Base-by-base conservation (phyloP, 1,140 invertebrate species). In the Drosophila repleta region DNA sequence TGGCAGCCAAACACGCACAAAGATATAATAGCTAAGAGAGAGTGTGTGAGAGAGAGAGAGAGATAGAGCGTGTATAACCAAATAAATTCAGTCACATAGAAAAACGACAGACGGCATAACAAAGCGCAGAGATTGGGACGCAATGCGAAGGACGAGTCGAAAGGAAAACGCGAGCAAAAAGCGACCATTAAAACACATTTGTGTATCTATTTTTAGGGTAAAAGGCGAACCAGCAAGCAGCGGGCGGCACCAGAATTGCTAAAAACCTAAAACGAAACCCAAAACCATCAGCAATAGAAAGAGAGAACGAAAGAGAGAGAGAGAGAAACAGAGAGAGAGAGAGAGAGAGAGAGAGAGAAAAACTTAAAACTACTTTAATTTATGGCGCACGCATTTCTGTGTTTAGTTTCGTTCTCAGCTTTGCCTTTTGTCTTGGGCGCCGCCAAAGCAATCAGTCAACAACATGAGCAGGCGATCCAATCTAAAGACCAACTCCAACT, bases 291-390 rank as follows among this genome's bases (percentile, higher is more conserved):
- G 21, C 63, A 57, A 32, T 17, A 35, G 6, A 20, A 26, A 24
- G 11, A 48, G 26, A 17, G 24, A 13, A 13, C 55, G 51, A 35
- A 29, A 3, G 15, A 8, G 20, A 66, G 61, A 48, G 48, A 68
- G 39, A 60, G 49, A 71, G 62, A 62, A 72, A 84, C 82, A 24
- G 24, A 5, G 8, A 13, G 37, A n/a, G 37, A n/a, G 37, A n/a
- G 37, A 3, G 13, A 5, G 37, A 2, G 39, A 41, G 20, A 66
- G 61, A 52, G 37, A 58, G 32, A 60, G 45, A 72, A 68, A 58
- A 76, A 85, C 82, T 85, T 82, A 88, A 85, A 85, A 85, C 82
- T 85, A 85, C 82, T 85, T 85, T 85, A 85, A 85, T 87, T 85
- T 85, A 85, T 87, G 82, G 82, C 74, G 62, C 83, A 85, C 82